Evolutionary conservation across 2,113 vertebrate genomes (phyloP), one percentile per base, ranked within the genome.

Genomic region (Rhinolophus sinicus): DNA sequence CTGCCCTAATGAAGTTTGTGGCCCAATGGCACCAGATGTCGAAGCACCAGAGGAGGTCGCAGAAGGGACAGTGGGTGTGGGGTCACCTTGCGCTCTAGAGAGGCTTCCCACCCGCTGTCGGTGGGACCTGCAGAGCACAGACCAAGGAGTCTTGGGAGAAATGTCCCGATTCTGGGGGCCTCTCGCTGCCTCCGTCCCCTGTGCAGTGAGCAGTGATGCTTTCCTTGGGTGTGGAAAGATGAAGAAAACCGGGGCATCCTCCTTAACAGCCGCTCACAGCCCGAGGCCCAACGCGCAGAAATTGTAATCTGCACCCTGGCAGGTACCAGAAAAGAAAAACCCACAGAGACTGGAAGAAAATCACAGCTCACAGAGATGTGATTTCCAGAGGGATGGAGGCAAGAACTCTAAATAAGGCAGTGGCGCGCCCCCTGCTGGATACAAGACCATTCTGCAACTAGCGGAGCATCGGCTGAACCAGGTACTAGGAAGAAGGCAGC

Each of bases 361-460:
- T 21, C 78, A 3, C 8, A 0, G 10, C n/a, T 26, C 2, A 8
- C 4, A 38, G 94, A 65, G 90, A 80, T 44, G 83, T 40, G 87
- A 78, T 35, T 77, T 86, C 47, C 38, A 1, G 0, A 33, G 52
- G 47, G 69, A 22, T 2, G 14, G 35, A 62, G 78, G 62, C 28
- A 5, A 69, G 6, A n/a, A 21, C 58, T 30, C 24, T 33, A 77
- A 89, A 85, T 18, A 50, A 52, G 95, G 94, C 33, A 7, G 60
- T 21, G 40, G 93, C 6, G 90, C 94, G 87, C 76, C 92, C 75
- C 67, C 96, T 97, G 93, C 96, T 90, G 97, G 96, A 73, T 0
- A 0, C 30, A 15, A 58, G 47, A 0, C 33, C 21, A 8, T 54
- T 38, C 75, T 87, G 93, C 97, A 93, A 19, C 28, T 22, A 52